Evolutionary conservation across 1,140 invertebrate species (phyloP).

Genomic region (Papilio dardanus): DNA sequence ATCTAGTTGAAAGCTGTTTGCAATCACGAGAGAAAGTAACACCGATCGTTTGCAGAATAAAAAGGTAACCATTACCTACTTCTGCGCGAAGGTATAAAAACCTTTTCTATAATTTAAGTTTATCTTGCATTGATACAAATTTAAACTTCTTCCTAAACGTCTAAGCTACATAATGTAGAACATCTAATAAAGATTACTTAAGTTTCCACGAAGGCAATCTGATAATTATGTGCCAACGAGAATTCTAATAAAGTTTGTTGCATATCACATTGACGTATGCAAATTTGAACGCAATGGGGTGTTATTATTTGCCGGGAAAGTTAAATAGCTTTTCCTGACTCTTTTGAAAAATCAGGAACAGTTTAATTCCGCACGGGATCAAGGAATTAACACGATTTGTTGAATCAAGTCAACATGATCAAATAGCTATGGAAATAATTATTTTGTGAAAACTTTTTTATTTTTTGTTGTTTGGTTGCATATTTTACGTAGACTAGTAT

Average conservation of each 20-base stretch:
- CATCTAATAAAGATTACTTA: no score
- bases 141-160: no score
- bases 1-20: constrained; percentile 63
- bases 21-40: constrained; percentile 50
- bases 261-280: constrained; percentile 54
- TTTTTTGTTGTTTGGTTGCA: background rate
- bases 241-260: constrained; percentile 41
- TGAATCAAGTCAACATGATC: background rate
- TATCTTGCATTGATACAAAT: background rate
- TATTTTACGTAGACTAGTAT: background rate
- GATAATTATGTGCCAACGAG: constrained; percentile 48
- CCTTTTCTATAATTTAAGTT: constrained; percentile 11
- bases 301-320: constrained; percentile 62
- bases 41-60: constrained; percentile 55
- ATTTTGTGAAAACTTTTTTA: no score
- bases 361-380: constrained; percentile 57
- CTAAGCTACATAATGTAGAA: no score
- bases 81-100: constrained; percentile 28
- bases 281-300: constrained; percentile 58
- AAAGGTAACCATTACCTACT: constrained; percentile 37
- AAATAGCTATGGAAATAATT: background rate
- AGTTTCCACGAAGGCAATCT: no score
- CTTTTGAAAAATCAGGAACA: constrained; percentile 53
- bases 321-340: constrained; percentile 65
- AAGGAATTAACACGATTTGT: constrained; percentile 34